Percentiles rank a stretch among this genome's conserved stretches.
Conservation (phyloP, 2,113 vertebrate genomes). For the Ptilorrhoa leucosticta region DNA sequence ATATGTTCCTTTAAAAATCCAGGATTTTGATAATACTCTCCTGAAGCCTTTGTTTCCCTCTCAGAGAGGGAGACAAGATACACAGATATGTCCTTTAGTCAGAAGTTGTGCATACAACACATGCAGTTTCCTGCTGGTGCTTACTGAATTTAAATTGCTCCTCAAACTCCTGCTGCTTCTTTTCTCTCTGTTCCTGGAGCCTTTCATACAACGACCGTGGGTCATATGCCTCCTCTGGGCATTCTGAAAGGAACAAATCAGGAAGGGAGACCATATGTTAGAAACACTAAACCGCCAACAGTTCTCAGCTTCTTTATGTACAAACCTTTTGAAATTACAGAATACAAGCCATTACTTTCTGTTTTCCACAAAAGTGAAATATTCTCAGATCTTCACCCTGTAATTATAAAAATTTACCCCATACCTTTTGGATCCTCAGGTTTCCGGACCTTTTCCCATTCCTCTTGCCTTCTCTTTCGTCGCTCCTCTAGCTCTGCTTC, state of each 20-base stretch:
- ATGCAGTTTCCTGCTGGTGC: neutral
- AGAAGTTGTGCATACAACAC: neutral
- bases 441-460: constrained; percentile 97
- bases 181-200: constrained; percentile 96
- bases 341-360: neutral
- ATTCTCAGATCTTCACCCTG: neutral
- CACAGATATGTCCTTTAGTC: rapidly evolving
- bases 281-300: neutral
- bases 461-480: constrained; percentile 92
- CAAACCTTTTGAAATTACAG: neutral
- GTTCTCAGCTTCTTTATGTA: rapidly evolving
- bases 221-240: constrained; percentile 92
- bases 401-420: neutral
- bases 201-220: constrained; percentile 88
- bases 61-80: neutral
- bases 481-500: constrained; percentile 91
- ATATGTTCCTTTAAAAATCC: rapidly evolving
- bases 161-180: constrained; percentile 96
- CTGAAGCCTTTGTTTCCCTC: neutral
- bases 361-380: neutral
- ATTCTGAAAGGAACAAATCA: constrained; percentile 75
- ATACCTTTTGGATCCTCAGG: constrained; percentile 93
- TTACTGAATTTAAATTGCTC: constrained; percentile 99
- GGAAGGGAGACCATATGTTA: neutral
- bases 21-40: neutral